Conservation (phyloP, 2,797 vertebrate genomes). For the Octomys mimax region DNA sequence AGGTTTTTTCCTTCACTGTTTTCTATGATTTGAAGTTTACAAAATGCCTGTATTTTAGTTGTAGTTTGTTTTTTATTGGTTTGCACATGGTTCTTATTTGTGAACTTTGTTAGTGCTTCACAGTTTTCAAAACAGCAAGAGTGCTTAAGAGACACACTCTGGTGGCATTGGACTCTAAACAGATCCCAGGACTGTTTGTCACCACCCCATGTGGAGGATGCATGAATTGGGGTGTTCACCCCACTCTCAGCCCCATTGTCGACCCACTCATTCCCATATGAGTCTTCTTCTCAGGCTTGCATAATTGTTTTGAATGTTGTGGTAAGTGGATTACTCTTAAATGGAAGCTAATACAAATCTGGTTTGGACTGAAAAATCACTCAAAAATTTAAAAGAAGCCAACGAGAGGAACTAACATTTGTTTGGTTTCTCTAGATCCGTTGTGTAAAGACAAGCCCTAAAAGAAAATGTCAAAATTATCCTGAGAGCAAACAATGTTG, state of each 20-base stretch:
- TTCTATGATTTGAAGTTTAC: not conserved
- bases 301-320: slow-evolving; percentile 72
- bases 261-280: too few relatives aligned
- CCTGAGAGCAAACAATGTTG: slow-evolving; percentile 64
- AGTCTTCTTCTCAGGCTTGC: slow-evolving; percentile 35
- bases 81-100: not conserved
- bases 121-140: not conserved
- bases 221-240: not conserved
- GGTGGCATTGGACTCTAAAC: not conserved
- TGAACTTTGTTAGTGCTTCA: not conserved
- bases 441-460: slow-evolving; percentile 42
- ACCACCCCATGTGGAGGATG: not conserved
- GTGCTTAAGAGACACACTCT: not conserved
- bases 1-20: not conserved
- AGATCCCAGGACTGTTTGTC: not conserved
- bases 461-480: slow-evolving; percentile 67
- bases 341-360: slow-evolving; percentile 61
- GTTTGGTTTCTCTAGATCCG: slow-evolving; percentile 64
- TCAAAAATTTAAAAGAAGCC: slow-evolving; percentile 64
- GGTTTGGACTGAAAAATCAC: slow-evolving; percentile 65
- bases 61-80: not conserved
- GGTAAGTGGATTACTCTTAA: slow-evolving; percentile 73
- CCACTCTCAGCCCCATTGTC: too few relatives aligned
- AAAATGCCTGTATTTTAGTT: not conserved
- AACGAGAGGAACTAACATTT: slow-evolving; percentile 42